phyloP scores from a whole-genome alignment of 2,797 vertebrate species.

The Poliocrania exsul region DNA sequence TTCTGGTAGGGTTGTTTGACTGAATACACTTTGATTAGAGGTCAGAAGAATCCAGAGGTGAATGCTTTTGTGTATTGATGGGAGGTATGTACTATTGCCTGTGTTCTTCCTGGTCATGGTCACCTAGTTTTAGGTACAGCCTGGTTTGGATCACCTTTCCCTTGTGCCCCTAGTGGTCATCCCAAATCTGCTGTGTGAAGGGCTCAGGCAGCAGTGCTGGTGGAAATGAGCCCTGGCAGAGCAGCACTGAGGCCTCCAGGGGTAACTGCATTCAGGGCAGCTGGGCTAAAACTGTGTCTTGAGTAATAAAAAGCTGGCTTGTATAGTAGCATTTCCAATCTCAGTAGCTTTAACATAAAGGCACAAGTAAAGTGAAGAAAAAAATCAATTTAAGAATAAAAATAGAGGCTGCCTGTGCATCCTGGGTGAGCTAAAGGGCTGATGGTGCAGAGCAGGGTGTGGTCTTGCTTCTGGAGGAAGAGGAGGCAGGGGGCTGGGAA shows the following conservation, averaged over 20 bases:
- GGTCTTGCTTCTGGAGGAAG: neutral
- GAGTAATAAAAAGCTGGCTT: neutral
- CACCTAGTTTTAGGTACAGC: neutral
- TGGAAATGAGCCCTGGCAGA: neutral
- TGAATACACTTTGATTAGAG: neutral
- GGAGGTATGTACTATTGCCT: neutral
- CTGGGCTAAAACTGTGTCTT: neutral
- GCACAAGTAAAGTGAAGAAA: neutral
- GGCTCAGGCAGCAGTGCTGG: neutral
- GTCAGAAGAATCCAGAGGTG: neutral
- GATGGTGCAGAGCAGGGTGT: neutral
- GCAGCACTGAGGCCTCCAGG: neutral
- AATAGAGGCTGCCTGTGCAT: neutral
- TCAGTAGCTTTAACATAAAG: neutral
- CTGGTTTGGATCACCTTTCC: neutral
- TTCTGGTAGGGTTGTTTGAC: conserved; percentile 37
- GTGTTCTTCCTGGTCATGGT: rapidly evolving
- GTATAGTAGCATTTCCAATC: neutral
- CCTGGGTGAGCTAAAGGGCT: neutral
- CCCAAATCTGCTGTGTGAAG: neutral
- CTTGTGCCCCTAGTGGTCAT: neutral
- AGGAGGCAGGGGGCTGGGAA: neutral
- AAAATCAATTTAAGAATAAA: neutral
- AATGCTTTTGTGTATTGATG: neutral
- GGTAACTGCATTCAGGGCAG: neutral